Evolutionary conservation across 1,140 invertebrate genomes (phyloP).

Genomic region (Tyrophagus putrescentiae): DNA sequence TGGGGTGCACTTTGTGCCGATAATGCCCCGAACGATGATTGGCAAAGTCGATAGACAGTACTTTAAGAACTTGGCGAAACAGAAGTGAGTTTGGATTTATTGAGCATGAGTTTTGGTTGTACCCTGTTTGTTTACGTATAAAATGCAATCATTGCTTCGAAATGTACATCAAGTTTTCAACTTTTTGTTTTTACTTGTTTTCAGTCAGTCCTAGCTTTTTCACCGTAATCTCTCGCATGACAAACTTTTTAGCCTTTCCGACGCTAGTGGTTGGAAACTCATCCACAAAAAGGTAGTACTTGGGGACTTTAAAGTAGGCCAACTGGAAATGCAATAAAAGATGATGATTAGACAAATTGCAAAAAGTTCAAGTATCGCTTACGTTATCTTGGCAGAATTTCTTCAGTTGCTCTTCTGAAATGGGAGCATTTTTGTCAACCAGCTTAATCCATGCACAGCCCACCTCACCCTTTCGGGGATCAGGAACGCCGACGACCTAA

Average conservation of each 20-base stretch:
- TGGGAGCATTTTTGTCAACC: background rate
- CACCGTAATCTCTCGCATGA: slow-evolving; percentile 25
- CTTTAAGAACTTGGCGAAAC: slow-evolving; percentile 1
- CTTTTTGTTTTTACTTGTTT: background rate
- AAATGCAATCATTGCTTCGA: too few species aligned
- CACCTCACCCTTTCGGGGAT: slow-evolving; percentile 25
- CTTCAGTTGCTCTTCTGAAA: slow-evolving; percentile 19
- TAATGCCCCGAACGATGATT: slow-evolving; percentile 10
- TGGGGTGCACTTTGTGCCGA: slow-evolving; percentile 1
- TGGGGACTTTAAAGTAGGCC: slow-evolving; percentile 65
- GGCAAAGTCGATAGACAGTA: slow-evolving; percentile 21
- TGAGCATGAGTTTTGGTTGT: too few species aligned
- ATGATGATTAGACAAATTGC: background rate
- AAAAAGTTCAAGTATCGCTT: background rate
- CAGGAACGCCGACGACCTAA: slow-evolving; percentile 26
- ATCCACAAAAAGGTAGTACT: slow-evolving; percentile 50
- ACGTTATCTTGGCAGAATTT: slow-evolving; percentile 25
- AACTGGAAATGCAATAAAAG: slow-evolving; percentile 39
- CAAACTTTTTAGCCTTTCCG: slow-evolving; percentile 40
- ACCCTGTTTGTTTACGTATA: too few species aligned
- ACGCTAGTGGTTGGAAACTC: slow-evolving; percentile 63
- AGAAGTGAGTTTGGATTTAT: slow-evolving; percentile 9
- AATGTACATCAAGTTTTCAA: too few species aligned
- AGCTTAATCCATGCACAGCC: slow-evolving; percentile 25
- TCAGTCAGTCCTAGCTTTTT: slow-evolving; percentile 18